These are phyloP conservation scores for Alviniconcha strummeri DNA, from an alignment of 2,888 invertebrate species.

Conservation along the genomic window DNA sequence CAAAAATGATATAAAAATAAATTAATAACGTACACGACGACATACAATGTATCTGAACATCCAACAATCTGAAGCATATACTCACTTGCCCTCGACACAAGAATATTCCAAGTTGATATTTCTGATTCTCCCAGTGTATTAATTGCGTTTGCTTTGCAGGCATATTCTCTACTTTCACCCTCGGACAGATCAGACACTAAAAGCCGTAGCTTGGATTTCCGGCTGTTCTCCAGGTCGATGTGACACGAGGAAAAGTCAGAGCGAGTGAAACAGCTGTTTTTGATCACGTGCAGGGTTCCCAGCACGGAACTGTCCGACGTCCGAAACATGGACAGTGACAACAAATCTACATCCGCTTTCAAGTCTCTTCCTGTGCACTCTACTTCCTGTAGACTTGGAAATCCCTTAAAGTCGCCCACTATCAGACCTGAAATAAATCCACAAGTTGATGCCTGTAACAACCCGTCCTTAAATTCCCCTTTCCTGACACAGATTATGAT, in stretches of 20 bases:
- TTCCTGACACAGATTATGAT: no score
- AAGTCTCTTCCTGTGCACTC: constrained; percentile 19
- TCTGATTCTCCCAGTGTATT: neutral
- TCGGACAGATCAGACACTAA: constrained; percentile 25
- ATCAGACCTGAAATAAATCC: constrained; percentile 5
- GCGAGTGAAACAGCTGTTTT: constrained; percentile 20
- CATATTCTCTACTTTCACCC: constrained; percentile 25
- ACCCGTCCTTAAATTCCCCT: no score
- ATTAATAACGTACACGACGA: no score
- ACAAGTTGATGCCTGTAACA: no score
- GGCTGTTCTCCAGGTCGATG: constrained; percentile 6
- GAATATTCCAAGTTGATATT: constrained; percentile 25
- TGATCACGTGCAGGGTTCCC: constrained; percentile 20
- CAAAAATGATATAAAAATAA: neutral
- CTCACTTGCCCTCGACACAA: constrained; percentile 60
- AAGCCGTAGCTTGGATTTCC: constrained; percentile 12
- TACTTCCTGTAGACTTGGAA: constrained; percentile 30
- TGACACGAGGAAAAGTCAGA: constrained; percentile 13
- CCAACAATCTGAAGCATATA: neutral
- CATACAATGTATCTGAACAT: no score
- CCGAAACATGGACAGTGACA: constrained; percentile 22
- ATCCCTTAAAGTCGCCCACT: neutral
- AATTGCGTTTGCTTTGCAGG: constrained; percentile 10
- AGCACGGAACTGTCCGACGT: neutral
- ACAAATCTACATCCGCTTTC: constrained; percentile 21